Evolutionary conservation across 64 coral and sea anemone genomes (phyloP).

Genomic region (Pocillopora damicornis): DNA sequence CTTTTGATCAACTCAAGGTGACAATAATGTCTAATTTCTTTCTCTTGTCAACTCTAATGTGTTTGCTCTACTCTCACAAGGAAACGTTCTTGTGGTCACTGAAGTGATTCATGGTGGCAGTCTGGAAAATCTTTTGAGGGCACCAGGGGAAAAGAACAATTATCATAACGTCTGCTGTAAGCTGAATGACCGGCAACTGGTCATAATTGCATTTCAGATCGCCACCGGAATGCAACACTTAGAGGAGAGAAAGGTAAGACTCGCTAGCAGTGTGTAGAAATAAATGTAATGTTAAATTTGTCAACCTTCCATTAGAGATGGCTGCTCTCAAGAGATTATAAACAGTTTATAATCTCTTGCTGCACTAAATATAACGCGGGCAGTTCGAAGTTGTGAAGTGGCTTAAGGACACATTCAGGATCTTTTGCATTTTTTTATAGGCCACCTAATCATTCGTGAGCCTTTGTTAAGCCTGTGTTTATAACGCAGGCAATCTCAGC

Average conservation of each 20-base stretch:
- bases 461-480: too few species aligned
- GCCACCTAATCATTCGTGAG: too few species aligned
- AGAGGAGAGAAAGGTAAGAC: background rate
- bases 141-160: background rate
- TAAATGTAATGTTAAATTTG: too few species aligned
- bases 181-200: slow-evolving; percentile 1
- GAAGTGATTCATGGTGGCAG: background rate
- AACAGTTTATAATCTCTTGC: too few species aligned
- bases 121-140: background rate
- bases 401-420: too few species aligned
- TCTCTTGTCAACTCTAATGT: background rate
- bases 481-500: too few species aligned
- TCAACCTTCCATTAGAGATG: too few species aligned
- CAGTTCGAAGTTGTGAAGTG: too few species aligned
- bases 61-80: background rate
- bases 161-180: background rate
- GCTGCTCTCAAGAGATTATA: too few species aligned
- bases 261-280: too few species aligned
- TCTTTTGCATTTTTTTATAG: too few species aligned
- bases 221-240: slow-evolving; percentile 9
- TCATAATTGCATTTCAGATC: background rate
- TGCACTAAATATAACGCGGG: too few species aligned
- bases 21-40: background rate
- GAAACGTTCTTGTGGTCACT: slow-evolving; percentile 5
- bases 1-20: background rate